Evolutionary conservation across 2,113 vertebrate genomes (phyloP), one percentile per base, ranked within the genome.

Genomic region (Carassius auratus): DNA sequence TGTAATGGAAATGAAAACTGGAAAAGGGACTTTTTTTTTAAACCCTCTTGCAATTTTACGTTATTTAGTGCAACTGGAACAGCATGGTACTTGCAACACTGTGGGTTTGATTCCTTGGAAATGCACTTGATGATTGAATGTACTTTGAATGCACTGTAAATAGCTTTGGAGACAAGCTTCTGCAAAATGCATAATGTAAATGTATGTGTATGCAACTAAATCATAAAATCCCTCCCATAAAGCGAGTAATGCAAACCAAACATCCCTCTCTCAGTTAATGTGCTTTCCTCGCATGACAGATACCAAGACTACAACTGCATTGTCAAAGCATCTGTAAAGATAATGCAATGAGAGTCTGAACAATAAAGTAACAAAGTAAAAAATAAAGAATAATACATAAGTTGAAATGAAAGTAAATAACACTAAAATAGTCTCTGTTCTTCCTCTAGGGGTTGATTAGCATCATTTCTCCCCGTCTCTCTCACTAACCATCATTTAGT

Each of bases 381-480:
- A 50, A 50, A n/a, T 10, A n/a, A n/a, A n/a, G n/a, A n/a, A n/a
- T n/a, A n/a, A n/a, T n/a, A n/a, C n/a, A n/a, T n/a, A n/a, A 45
- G 69, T 45, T 45, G 9, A 45, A 73, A 42, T 45, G 9, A 73
- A 73, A 38, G 21, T 8, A 48, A 48, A 73, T 23, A 15, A 4
- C 5, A 23, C 10, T 13, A 36, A 10, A 45, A n/a, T 30, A 69
- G 68, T 42, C 17, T 71, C 68, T 69, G 1, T 71, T 17, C 42
- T 23, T 6, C 5, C 10, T 30, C 30, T 30, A 76, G 88, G 66
- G 42, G 84, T 83, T 8, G 66, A 89, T 92, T 91, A 85, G 87
- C 87, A 9, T 48, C 42, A 2, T 45, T 9, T 45, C 64, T 64
- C 17, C 17, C 57, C 13, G 21, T 66, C 50, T 57, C 50, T 78